Evolutionary conservation across 1,140 invertebrate genomes (phyloP).

Genomic region (Plodia interpunctella): DNA sequence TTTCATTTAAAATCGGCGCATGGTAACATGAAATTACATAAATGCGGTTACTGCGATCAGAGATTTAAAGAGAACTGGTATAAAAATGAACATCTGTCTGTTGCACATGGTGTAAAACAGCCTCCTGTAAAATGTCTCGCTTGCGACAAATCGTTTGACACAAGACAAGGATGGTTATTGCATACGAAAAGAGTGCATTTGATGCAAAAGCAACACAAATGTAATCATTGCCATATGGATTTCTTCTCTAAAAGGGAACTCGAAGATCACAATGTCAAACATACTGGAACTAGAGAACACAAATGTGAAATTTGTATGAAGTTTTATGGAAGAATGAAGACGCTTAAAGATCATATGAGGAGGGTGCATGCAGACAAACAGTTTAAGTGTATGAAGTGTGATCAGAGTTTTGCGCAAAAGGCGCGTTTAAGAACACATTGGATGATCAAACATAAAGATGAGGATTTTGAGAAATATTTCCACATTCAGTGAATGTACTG

Average conservation of each 20-base stretch:
- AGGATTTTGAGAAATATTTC: no score
- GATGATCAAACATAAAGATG: conserved; percentile 31
- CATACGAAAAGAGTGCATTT: conserved; percentile 58
- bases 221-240: conserved; percentile 53
- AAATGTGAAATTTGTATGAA: conserved; percentile 81
- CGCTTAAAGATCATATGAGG: conserved; percentile 76
- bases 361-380: conserved; percentile 68
- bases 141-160: conserved; percentile 53
- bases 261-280: conserved; percentile 63
- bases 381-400: conserved; percentile 60
- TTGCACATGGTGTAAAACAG: conserved; percentile 47
- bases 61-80: conserved; percentile 43
- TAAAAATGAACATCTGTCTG: conserved; percentile 38
- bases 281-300: conserved; percentile 84
- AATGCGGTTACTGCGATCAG: conserved; percentile 34
- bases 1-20: neutral
- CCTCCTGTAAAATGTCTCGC: conserved; percentile 52
- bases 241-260: conserved; percentile 43
- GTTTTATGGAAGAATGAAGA: conserved; percentile 75
- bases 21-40: conserved; percentile 20
- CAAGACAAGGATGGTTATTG: conserved; percentile 33
- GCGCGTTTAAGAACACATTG: conserved; percentile 34
- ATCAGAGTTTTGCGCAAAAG: conserved; percentile 52
- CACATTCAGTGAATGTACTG: no score
- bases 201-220: conserved; percentile 51